Percentiles rank a stretch among this genome's conserved stretches.
Conservation (phyloP, 2,797 vertebrate species). For the Gymnothorax javanicus region DNA sequence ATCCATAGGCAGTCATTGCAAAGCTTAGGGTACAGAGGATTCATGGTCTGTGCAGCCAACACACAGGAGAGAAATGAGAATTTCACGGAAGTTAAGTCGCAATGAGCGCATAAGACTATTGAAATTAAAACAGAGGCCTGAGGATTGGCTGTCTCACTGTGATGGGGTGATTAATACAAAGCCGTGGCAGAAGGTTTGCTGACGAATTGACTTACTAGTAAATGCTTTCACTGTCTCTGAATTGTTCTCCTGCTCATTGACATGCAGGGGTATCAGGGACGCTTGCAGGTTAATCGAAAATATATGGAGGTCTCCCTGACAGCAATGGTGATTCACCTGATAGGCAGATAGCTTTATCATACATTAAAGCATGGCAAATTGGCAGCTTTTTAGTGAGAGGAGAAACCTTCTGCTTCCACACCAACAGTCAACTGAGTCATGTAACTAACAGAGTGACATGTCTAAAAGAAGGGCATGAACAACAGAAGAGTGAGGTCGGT, state of each 20-base stretch:
- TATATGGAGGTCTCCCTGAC: background rate
- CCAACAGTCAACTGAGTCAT: background rate
- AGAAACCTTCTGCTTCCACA: background rate
- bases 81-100: background rate
- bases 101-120: background rate
- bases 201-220: background rate
- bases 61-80: background rate
- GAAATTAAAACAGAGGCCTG: background rate
- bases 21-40: background rate
- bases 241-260: background rate
- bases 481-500: too few relatives aligned
- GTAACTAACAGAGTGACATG: background rate
- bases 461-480: background rate
- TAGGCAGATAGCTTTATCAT: background rate
- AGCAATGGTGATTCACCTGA: background rate
- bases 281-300: background rate
- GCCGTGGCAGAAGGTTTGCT: background rate
- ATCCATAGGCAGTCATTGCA: background rate
- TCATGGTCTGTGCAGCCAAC: background rate
- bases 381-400: constrained; percentile 1
- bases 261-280: background rate
- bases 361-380: background rate
- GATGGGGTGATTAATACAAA: background rate
- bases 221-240: background rate
- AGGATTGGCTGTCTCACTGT: background rate